Conservation (phyloP, 2,113 vertebrate genomes). For the Nematolebias whitei region DNA sequence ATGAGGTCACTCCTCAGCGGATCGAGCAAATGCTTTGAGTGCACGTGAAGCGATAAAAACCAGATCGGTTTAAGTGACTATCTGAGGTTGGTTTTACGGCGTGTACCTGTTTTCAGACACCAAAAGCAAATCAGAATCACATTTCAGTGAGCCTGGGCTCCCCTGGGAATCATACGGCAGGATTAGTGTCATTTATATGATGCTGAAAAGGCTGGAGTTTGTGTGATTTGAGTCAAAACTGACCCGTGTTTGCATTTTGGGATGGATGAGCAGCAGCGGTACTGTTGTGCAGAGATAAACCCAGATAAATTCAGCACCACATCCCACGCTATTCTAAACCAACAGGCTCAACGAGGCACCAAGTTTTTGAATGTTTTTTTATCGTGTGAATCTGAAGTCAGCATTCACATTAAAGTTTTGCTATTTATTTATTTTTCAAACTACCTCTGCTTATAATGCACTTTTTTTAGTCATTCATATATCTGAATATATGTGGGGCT, state of each 20-base stretch:
- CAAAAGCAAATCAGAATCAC: slow-evolving; percentile 26
- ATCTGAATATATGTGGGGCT: too few relatives aligned
- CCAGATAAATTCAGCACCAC: neutral
- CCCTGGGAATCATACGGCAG: slow-evolving; percentile 1
- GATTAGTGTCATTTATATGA: slow-evolving; percentile 16
- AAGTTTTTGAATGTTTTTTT: too few relatives aligned
- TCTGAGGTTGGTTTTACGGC: slow-evolving; percentile 34
- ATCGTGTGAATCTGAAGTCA: too few relatives aligned
- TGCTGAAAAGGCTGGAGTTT: neutral
- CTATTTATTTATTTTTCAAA: too few relatives aligned
- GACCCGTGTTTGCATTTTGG: slow-evolving; percentile 6
- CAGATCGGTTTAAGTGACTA: slow-evolving; percentile 33
- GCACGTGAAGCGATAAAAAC: slow-evolving; percentile 3
- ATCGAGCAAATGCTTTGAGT: slow-evolving; percentile 1
- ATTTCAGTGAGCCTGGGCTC: slow-evolving; percentile 13
- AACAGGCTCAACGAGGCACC: neutral
- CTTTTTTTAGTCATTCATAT: too few relatives aligned
- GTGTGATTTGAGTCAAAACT: slow-evolving; percentile 5
- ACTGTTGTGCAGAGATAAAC: slow-evolving; percentile 4
- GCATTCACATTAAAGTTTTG: too few relatives aligned
- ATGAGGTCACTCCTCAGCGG: slow-evolving; percentile 48
- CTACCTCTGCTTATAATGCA: too few relatives aligned
- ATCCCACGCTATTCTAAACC: neutral
- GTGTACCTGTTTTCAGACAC: slow-evolving; percentile 47
- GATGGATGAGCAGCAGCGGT: slow-evolving; percentile 8